Percentiles rank a stretch among this genome's conserved stretches.
Conservation (phyloP, 2,888 invertebrate species). For the Chromoteleia sp. region DNA sequence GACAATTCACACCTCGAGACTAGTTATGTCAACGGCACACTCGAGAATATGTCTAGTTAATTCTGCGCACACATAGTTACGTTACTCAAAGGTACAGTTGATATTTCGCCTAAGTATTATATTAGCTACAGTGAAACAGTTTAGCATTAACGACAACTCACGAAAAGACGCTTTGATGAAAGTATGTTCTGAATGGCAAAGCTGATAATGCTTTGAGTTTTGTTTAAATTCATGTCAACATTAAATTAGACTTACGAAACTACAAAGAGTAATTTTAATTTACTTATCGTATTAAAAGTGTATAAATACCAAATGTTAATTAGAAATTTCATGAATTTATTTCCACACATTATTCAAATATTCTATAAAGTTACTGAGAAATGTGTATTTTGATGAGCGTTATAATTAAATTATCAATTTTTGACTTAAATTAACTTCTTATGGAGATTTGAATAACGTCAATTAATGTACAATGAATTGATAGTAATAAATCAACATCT, state of each 20-base stretch:
- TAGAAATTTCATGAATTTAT: not conserved
- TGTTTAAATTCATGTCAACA: constrained; percentile 23
- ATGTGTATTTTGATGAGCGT: not conserved
- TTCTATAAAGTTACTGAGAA: not conserved
- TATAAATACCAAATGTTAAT: not conserved
- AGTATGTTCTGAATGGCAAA: constrained; percentile 21
- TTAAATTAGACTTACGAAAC: constrained; percentile 12
- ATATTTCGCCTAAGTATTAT: constrained; percentile 56
- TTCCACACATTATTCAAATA: not conserved
- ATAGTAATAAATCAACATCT: not conserved
- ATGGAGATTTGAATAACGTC: too few relatives aligned
- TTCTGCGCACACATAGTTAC: constrained; percentile 61
- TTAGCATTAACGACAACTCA: constrained; percentile 32
- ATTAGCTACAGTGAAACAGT: constrained; percentile 45
- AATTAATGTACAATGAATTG: not conserved
- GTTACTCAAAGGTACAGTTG: constrained; percentile 63
- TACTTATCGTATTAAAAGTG: not conserved
- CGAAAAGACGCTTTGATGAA: constrained; percentile 42
- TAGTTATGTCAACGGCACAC: constrained; percentile 62
- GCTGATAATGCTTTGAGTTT: constrained; percentile 33
- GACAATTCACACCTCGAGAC: constrained; percentile 72
- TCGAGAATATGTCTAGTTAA: constrained; percentile 62
- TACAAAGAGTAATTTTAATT: constrained; percentile 20
- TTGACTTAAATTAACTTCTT: too few relatives aligned
- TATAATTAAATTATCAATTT: too few relatives aligned